phyloP scores from a whole-genome alignment of 2,113 vertebrate species.

The Platysternon megacephalum region DNA sequence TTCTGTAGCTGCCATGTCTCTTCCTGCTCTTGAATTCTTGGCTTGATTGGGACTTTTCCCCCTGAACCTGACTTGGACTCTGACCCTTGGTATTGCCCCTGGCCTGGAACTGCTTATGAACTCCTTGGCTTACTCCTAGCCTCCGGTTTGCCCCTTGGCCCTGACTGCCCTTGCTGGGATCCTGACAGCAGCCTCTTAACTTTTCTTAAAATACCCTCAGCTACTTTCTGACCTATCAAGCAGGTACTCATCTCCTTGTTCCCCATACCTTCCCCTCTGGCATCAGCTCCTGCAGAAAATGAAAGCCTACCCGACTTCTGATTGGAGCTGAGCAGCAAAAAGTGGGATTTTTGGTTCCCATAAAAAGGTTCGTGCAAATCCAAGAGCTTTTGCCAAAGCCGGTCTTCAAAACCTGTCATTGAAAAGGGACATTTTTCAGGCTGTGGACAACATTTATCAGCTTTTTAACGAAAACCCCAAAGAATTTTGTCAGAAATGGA shows the following conservation, averaged over 20 bases:
- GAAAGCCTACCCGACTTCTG: not conserved
- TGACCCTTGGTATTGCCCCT: not conserved
- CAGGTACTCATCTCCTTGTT: not conserved
- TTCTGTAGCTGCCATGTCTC: not conserved
- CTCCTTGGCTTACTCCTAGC: not conserved
- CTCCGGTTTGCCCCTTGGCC: not conserved
- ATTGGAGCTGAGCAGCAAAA: not conserved
- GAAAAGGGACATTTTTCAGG: not conserved
- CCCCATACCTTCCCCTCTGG: not conserved
- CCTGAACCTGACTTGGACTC: too few species aligned
- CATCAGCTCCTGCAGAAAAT: not conserved
- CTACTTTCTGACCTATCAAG: not conserved
- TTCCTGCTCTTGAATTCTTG: not conserved
- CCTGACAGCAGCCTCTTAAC: not conserved
- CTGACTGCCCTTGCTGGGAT: not conserved
- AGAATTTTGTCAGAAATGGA: not conserved
- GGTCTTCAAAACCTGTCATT: not conserved
- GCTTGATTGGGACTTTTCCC: not conserved
- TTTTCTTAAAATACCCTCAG: not conserved
- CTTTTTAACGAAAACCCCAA: not conserved
- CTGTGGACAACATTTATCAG: not conserved
- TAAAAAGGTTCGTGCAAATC: not conserved
- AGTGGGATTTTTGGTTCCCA: not conserved
- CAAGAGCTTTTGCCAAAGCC: not conserved
- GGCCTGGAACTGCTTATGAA: not conserved